phyloP scores from a whole-genome alignment of 2,888 invertebrate species.

The Plagodis pulveraria region DNA sequence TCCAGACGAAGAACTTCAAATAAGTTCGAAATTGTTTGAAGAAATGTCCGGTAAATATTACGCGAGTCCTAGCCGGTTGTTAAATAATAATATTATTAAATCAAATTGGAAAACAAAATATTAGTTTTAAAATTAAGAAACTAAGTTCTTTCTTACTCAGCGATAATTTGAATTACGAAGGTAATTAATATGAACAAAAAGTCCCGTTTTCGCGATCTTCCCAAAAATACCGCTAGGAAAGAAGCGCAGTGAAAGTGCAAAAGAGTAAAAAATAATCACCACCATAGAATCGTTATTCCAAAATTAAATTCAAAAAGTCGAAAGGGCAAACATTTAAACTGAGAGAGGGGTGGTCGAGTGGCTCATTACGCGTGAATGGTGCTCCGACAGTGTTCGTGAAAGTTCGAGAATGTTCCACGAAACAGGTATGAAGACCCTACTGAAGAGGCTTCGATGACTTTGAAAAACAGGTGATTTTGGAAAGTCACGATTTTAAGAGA shows the following conservation, averaged over 20 bases:
- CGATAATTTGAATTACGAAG: too few relatives aligned
- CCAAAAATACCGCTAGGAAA: slow-evolving; percentile 2
- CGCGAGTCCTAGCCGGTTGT: too few relatives aligned
- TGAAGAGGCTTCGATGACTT: slow-evolving; percentile 21
- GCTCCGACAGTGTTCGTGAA: slow-evolving; percentile 54
- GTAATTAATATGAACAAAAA: not conserved
- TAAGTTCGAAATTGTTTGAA: too few relatives aligned
- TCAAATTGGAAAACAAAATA: too few relatives aligned
- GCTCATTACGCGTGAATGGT: slow-evolving; percentile 71
- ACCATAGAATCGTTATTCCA: slow-evolving; percentile 32
- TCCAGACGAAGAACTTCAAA: too few relatives aligned
- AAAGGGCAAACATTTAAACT: slow-evolving; percentile 68
- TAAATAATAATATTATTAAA: too few relatives aligned
- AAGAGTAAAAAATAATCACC: slow-evolving; percentile 32
- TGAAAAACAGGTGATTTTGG: slow-evolving; percentile 15
- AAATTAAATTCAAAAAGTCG: slow-evolving; percentile 55
- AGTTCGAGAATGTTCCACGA: slow-evolving; percentile 37
- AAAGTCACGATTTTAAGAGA: slow-evolving; percentile 16
- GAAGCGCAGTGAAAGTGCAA: slow-evolving; percentile 14
- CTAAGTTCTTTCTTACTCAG: too few relatives aligned
- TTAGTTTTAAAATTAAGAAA: too few relatives aligned
- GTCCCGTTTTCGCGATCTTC: not conserved
- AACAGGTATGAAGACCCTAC: slow-evolving; percentile 7
- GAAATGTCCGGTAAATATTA: too few relatives aligned
- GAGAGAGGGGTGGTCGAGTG: slow-evolving; percentile 59